These are phyloP conservation scores for Vanessa atalanta DNA, from an alignment of 1,140 invertebrate species.

Conservation along the genomic window DNA sequence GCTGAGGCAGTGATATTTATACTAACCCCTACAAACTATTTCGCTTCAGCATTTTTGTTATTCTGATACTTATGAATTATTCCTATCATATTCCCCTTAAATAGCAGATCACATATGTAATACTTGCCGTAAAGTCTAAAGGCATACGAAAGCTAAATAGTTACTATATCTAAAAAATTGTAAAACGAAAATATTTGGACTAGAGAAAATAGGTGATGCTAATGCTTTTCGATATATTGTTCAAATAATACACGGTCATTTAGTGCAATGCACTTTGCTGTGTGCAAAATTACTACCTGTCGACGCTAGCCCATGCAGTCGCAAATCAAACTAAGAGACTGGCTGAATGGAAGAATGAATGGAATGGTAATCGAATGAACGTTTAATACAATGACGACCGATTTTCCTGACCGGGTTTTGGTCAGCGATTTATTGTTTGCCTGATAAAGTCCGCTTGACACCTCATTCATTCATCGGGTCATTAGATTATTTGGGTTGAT, in stretches of 20 bases:
- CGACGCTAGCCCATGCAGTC: slow-evolving; percentile 7
- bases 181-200: too few relatives aligned
- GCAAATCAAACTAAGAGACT: slow-evolving; percentile 27
- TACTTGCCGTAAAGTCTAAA: too few relatives aligned
- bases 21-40: too few relatives aligned
- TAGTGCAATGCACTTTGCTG: neutral
- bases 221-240: too few relatives aligned
- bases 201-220: too few relatives aligned
- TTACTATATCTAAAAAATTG: too few relatives aligned
- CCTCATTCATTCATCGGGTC: slow-evolving; percentile 36
- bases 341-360: slow-evolving; percentile 35
- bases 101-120: too few relatives aligned
- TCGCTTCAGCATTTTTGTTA: too few relatives aligned
- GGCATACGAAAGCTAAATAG: too few relatives aligned
- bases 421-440: slow-evolving; percentile 38
- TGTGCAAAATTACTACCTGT: slow-evolving; percentile 22
- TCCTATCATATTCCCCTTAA: too few relatives aligned
- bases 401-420: slow-evolving; percentile 36
- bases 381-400: slow-evolving; percentile 37
- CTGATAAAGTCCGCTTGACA: slow-evolving; percentile 39
- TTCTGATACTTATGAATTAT: too few relatives aligned
- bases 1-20: too few relatives aligned
- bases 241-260: neutral
- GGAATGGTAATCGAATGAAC: slow-evolving; percentile 35
- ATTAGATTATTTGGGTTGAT: slow-evolving; percentile 39